Percentiles rank a stretch among this genome's conserved stretches.
These are phyloP conservation scores for Leucophenga montana DNA, from an alignment of 2,888 invertebrate species.

Conservation along the genomic window DNA sequence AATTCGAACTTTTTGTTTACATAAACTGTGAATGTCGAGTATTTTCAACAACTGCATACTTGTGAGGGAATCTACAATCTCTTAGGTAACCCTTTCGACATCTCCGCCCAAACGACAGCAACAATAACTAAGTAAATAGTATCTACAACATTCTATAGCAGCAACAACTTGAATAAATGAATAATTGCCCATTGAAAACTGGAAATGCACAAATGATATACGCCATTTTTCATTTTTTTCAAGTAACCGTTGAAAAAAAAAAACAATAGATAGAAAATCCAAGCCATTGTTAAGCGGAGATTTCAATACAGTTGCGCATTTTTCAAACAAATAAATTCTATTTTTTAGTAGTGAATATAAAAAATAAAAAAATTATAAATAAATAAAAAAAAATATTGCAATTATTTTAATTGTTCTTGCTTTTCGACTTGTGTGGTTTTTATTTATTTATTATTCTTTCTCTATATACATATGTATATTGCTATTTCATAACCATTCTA, in stretches of 20 bases:
- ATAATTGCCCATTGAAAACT: conserved; percentile 10
- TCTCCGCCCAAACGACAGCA: too few species aligned
- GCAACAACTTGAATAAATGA: conserved; percentile 12
- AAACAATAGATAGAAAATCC: not conserved
- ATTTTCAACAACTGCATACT: not conserved
- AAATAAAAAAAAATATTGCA: not conserved
- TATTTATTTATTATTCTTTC: not conserved
- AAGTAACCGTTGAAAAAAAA: not conserved
- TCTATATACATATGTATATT: too few species aligned
- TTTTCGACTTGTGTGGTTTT: conserved; percentile 7
- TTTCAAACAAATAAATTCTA: conserved; percentile 1
- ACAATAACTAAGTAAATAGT: not conserved
- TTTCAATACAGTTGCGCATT: not conserved
- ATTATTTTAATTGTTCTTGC: conserved; percentile 12
- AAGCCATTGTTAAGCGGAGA: not conserved
- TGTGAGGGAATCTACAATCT: not conserved
- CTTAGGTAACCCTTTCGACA: too few species aligned
- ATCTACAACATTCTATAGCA: not conserved
- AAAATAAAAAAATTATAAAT: not conserved
- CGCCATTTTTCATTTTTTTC: conserved; percentile 14
- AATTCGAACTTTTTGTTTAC: conserved; percentile 12
- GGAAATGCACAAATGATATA: conserved; percentile 10
- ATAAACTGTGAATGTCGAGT: conserved; percentile 3
- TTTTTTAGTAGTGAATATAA: not conserved
- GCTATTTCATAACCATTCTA: too few species aligned